Percentiles rank a stretch among this genome's conserved stretches.
phyloP scores from a whole-genome alignment of 2,113 vertebrate genomes.

The Carlito syrichta region DNA sequence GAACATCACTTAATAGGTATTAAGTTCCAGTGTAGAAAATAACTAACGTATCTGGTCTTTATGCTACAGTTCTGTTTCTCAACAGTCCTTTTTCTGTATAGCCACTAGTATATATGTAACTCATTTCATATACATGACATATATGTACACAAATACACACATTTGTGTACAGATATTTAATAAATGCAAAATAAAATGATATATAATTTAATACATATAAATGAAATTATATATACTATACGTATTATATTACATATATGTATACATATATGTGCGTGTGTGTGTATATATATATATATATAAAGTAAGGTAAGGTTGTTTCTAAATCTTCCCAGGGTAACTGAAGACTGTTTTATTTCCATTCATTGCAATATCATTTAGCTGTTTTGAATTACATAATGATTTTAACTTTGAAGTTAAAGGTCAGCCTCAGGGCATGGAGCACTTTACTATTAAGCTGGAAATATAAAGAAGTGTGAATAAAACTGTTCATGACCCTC shows the following conservation, averaged over 20 bases:
- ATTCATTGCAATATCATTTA: constrained; percentile 52
- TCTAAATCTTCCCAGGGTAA: constrained; percentile 43
- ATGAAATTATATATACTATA: too few relatives aligned
- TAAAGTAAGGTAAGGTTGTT: neutral
- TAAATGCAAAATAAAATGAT: too few relatives aligned
- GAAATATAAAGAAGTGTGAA: constrained; percentile 58
- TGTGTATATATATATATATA: neutral
- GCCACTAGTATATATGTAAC: neutral
- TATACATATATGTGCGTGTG: neutral
- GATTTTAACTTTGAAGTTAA: constrained; percentile 75
- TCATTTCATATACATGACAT: neutral
- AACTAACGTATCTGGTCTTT: neutral
- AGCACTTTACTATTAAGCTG: constrained; percentile 71
- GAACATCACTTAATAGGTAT: neutral
- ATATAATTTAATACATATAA: too few relatives aligned
- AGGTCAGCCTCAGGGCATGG: constrained; percentile 63
- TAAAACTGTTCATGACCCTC: constrained; percentile 63
- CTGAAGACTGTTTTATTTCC: neutral
- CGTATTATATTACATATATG: too few relatives aligned
- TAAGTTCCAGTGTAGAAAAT: neutral
- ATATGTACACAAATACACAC: neutral
- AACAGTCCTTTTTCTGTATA: neutral
- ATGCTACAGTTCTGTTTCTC: neutral
- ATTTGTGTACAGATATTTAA: too few relatives aligned
- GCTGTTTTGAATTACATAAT: constrained; percentile 66